Evolutionary conservation across 2,797 vertebrate genomes (phyloP), one percentile per base, ranked within the genome.

Genomic region (Simalia tracyae): DNA sequence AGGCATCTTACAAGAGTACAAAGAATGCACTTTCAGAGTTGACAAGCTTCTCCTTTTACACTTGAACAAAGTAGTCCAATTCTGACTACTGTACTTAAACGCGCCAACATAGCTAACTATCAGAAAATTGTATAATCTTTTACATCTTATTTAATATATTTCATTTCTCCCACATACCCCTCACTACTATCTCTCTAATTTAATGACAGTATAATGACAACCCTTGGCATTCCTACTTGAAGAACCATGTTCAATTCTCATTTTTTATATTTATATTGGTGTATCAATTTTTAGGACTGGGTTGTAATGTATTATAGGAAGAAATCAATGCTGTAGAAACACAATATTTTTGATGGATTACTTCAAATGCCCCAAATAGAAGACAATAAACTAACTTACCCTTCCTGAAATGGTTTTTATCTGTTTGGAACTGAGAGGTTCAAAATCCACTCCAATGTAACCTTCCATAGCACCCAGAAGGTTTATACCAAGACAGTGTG

Each of bases 371-470:
- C 14, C 12, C 66, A 95, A 92, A 89, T 0, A 56, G 26, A 31
- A 64, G 24, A n/a, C 90, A 87, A 46, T 90, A 91, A 94, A 85
- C 89, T 96, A 64, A 59, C 98, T 98, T 95, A 99, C 99, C 98
- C 98, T 98, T 97, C 98, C 99, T 84, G 99, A 99, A 97, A 99
- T 99, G 93, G 99, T 99, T 95, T 99, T 98, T 94, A 97, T 98
- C 9, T 98, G 98, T 94, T 99, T 99, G 93, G 99, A 98, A 93
- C 99, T 99, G 94, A 99, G 98, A 1, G 99, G 99, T 96, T 99
- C 99, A 92, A 99, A 99, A 98, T 99, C 99, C 96, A 99, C 99
- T 24, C 98, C 99, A 91, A 99, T 99, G 97, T 99, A 99, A 88
- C 99, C 99, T 95, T 99, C 99, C 99, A 99, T 99, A 94, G 99